Evolutionary conservation across 2,888 invertebrate genomes (phyloP).

Genomic region (Galerucella pusilla): DNA sequence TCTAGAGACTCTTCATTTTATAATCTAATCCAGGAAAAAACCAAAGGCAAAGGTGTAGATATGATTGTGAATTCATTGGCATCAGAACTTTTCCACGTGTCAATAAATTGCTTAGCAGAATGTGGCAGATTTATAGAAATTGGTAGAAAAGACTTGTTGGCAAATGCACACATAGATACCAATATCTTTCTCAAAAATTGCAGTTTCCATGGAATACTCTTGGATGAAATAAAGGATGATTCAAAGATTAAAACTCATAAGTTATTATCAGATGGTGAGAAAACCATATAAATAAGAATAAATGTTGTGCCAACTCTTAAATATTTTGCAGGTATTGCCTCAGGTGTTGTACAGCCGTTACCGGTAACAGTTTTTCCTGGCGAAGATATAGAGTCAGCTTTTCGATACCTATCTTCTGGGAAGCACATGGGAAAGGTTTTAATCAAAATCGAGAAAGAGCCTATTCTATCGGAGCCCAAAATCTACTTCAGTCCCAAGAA

Average conservation of each 20-base stretch:
- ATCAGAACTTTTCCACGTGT: slow-evolving; percentile 85
- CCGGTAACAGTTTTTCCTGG: slow-evolving; percentile 72
- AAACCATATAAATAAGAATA: background rate
- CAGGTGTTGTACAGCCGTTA: slow-evolving; percentile 77
- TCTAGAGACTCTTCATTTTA: slow-evolving; percentile 90
- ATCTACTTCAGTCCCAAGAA: slow-evolving; percentile 50
- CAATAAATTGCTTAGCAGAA: slow-evolving; percentile 69
- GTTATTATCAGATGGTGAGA: slow-evolving; percentile 12
- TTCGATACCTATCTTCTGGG: slow-evolving; percentile 72
- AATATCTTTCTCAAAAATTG: slow-evolving; percentile 76
- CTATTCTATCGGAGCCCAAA: slow-evolving; percentile 37
- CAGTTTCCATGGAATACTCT: slow-evolving; percentile 73
- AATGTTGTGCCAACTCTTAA: too few species aligned
- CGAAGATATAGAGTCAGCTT: slow-evolving; percentile 77
- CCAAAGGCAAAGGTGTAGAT: slow-evolving; percentile 70
- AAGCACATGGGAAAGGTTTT: slow-evolving; percentile 84
- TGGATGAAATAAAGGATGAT: background rate
- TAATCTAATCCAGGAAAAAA: slow-evolving; percentile 81
- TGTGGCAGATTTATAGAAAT: slow-evolving; percentile 83
- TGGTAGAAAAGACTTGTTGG: slow-evolving; percentile 82
- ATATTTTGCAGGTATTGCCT: slow-evolving; percentile 64
- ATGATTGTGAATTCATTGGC: slow-evolving; percentile 89
- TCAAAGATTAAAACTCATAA: background rate
- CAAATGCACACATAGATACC: slow-evolving; percentile 71
- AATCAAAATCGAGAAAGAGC: slow-evolving; percentile 59